Conservation (phyloP, 2,797 vertebrate genomes). For the Anas acuta region DNA sequence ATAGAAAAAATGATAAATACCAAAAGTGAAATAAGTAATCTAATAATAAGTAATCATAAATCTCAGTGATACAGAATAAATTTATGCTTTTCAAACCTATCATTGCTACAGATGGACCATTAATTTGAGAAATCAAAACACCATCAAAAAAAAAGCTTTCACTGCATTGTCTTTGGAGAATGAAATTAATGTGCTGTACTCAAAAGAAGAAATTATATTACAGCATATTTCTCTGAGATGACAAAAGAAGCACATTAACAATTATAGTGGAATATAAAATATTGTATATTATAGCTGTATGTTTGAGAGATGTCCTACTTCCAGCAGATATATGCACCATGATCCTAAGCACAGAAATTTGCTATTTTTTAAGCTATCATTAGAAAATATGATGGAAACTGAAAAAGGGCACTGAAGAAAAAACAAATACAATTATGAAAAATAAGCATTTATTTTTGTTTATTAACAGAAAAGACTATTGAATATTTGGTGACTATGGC, state of each 20-base stretch:
- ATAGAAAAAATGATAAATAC: neutral
- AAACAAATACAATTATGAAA: neutral
- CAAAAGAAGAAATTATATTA: neutral
- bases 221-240: neutral
- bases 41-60: neutral
- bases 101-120: neutral
- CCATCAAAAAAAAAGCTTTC: neutral
- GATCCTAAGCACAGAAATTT: neutral
- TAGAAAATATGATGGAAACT: neutral
- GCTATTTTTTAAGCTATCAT: neutral
- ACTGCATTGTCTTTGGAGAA: neutral
- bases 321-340: neutral
- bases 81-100: neutral
- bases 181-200: neutral
- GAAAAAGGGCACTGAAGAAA: neutral
- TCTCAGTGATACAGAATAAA: neutral
- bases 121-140: neutral
- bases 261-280: neutral
- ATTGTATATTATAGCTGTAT: neutral
- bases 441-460: neutral
- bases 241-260: neutral
- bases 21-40: neutral
- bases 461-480: neutral
- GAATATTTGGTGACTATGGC: neutral
- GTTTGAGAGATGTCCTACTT: neutral